Evolutionary conservation across 2,113 vertebrate species (phyloP).

Genomic region (Marcusenius ussheri): DNA sequence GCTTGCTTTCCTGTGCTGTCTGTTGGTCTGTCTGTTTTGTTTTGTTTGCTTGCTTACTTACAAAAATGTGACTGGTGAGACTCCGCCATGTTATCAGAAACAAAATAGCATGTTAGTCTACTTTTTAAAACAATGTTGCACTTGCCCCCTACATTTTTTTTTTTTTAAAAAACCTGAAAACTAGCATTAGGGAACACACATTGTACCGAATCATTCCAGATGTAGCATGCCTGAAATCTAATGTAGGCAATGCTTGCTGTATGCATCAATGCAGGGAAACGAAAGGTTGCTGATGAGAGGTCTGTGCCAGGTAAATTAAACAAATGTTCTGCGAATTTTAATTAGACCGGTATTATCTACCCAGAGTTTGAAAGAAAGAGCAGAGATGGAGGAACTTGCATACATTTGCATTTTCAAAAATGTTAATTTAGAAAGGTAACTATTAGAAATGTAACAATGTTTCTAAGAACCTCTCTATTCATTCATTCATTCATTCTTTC

Average conservation of each 20-base stretch:
- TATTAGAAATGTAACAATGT: neutral
- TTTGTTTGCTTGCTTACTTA: neutral
- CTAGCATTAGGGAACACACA: constrained; percentile 35
- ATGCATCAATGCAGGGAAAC: constrained; percentile 37
- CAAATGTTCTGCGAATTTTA: constrained; percentile 64
- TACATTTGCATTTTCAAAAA: constrained; percentile 61
- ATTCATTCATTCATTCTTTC: neutral
- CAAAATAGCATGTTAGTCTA: neutral
- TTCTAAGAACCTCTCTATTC: neutral
- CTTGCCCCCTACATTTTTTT: neutral
- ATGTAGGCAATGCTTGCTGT: constrained; percentile 40
- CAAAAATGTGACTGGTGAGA: neutral
- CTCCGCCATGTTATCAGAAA: neutral
- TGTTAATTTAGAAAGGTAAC: constrained; percentile 46
- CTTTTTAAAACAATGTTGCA: neutral
- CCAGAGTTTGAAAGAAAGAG: constrained; percentile 47
- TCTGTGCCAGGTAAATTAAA: constrained; percentile 53
- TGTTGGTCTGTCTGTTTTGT: neutral
- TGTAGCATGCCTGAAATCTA: constrained; percentile 40
- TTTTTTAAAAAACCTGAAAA: neutral
- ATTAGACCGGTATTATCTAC: constrained; percentile 57
- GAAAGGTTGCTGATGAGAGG: constrained; percentile 53
- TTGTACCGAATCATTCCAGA: constrained; percentile 42
- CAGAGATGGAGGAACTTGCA: constrained; percentile 57
- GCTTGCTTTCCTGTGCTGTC: no score